Percentiles rank a stretch among this genome's conserved stretches.
These are phyloP conservation scores for Chondrilla cf. caribensis DNA, from an alignment of 37 sponge, comb jelly and placozoan genomes.

Conservation along the genomic window DNA sequence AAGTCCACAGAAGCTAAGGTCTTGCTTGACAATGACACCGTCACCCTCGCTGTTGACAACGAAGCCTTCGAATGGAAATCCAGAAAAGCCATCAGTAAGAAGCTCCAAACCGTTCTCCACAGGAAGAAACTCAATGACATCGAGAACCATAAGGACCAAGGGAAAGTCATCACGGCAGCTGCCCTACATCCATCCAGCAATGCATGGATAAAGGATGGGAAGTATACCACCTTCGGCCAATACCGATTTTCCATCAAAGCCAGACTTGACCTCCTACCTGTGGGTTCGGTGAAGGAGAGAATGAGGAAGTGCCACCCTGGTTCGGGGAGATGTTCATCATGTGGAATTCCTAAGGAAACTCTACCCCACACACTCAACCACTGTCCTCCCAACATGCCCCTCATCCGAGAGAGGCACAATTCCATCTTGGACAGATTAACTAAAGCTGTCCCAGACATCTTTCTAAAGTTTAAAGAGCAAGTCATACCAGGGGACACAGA, in stretches of 20 bases:
- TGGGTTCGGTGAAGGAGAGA: conserved; percentile 15
- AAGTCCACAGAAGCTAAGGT: background rate
- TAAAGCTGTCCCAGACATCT: background rate
- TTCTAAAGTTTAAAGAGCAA: background rate
- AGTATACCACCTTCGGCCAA: conserved; percentile 23
- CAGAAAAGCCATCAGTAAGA: background rate
- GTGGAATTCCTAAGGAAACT: background rate
- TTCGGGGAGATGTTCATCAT: background rate
- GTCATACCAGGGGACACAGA: no score
- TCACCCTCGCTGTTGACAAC: background rate
- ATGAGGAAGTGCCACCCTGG: background rate
- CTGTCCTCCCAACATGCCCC: background rate
- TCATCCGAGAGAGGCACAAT: background rate
- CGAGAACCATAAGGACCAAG: conserved; percentile 37
- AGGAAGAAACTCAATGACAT: background rate
- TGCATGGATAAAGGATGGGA: conserved; percentile 39
- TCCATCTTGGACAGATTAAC: background rate
- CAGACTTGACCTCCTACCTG: conserved; percentile 38
- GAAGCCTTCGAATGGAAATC: background rate
- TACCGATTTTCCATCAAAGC: conserved; percentile 43
- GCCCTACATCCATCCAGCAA: conserved; percentile 26
- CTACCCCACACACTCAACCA: background rate
- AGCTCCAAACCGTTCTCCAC: background rate
- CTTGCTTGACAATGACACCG: background rate
- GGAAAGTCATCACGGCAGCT: background rate